These are phyloP conservation scores for Corynorhinus townsendii DNA, from an alignment of 2,113 vertebrate species.

Conservation along the genomic window DNA sequence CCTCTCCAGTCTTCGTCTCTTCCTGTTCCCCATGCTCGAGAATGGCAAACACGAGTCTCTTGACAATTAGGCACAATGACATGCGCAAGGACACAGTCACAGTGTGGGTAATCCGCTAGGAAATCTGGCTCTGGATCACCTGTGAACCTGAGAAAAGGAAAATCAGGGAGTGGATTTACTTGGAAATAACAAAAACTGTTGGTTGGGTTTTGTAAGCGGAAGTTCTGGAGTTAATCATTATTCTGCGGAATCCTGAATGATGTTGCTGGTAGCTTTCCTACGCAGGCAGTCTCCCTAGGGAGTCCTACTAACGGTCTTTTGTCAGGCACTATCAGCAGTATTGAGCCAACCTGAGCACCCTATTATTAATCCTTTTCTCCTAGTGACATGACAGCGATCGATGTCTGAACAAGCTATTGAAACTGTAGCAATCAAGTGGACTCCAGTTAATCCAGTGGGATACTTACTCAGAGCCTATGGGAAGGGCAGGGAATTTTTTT, in stretches of 20 bases:
- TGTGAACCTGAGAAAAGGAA: conserved; percentile 13
- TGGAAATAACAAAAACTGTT: conserved; percentile 73
- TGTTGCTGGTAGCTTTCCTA: conserved; percentile 74
- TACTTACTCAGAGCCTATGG: conserved; percentile 59
- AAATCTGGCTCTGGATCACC: conserved; percentile 33
- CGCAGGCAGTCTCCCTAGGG: conserved; percentile 72
- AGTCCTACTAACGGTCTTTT: conserved; percentile 75
- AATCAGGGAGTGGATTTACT: conserved; percentile 64
- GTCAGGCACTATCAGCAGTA: conserved; percentile 84
- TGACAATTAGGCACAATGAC: neutral
- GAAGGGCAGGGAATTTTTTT: conserved; percentile 7
- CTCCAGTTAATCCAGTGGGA: conserved; percentile 79
- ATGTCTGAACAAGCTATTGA: conserved; percentile 85
- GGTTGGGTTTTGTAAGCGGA: conserved; percentile 67
- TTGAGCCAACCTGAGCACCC: conserved; percentile 82
- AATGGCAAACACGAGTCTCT: neutral
- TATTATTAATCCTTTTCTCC: conserved; percentile 88
- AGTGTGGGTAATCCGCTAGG: neutral
- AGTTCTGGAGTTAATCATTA: conserved; percentile 78
- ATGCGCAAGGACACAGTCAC: conserved; percentile 39
- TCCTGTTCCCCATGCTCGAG: neutral
- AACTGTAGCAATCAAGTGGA: conserved; percentile 79
- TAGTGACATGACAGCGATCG: conserved; percentile 82
- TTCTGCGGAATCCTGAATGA: conserved; percentile 74
- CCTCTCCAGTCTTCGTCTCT: neutral